phyloP scores from a whole-genome alignment of 2,113 vertebrate species.

The Aldabrachelys gigantea region DNA sequence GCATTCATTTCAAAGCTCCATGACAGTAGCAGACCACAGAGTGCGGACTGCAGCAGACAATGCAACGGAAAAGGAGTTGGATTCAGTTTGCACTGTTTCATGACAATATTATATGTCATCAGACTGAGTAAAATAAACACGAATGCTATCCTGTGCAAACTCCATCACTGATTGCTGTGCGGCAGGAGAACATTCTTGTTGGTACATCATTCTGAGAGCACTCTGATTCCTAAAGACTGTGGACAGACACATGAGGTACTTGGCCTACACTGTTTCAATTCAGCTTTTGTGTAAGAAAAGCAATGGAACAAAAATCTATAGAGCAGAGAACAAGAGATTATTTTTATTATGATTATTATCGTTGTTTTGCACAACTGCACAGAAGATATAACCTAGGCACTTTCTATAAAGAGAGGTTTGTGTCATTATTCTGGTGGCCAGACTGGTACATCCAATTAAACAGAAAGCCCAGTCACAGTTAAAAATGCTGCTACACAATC shows the following conservation, averaged over 20 bases:
- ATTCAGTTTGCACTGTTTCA: not conserved
- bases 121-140: constrained; percentile 7
- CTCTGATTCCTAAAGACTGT: constrained; percentile 28
- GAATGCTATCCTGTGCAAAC: not conserved
- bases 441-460: constrained; percentile 66
- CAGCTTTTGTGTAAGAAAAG: constrained; percentile 75
- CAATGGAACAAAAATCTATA: constrained; percentile 74
- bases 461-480: constrained; percentile 46
- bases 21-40: constrained; percentile 6
- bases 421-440: constrained; percentile 63
- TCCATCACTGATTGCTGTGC: not conserved
- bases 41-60: constrained; percentile 4
- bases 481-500: constrained; percentile 45
- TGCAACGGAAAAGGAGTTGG: not conserved
- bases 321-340: constrained; percentile 79
- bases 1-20: constrained; percentile 62
- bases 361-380: constrained; percentile 84
- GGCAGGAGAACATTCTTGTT: not conserved
- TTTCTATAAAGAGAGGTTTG: constrained; percentile 75
- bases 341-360: constrained; percentile 82
- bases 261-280: constrained; percentile 72
- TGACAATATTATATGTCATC: constrained; percentile 33
- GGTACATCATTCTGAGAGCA: not conserved
- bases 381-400: constrained; percentile 79
- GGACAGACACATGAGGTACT: constrained; percentile 35